A percentile compares a stretch with the other conserved stretches of the same genome.
These are phyloP conservation scores for Mythimna impura DNA, from an alignment of 2,888 invertebrate species.

Conservation along the genomic window DNA sequence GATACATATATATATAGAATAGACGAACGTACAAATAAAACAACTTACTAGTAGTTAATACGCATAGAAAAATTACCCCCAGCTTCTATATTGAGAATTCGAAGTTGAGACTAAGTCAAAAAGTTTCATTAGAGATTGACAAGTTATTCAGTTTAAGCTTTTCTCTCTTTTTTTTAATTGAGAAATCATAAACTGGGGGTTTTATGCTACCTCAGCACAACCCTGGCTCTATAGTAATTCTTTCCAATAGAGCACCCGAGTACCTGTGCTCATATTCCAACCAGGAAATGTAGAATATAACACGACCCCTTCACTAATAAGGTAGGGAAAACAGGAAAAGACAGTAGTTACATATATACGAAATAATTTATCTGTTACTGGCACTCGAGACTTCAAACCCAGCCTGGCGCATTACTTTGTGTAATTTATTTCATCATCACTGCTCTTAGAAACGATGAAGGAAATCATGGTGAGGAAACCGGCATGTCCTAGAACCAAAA, in stretches of 20 bases:
- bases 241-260: not conserved
- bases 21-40: too few relatives aligned
- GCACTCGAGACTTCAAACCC: not conserved
- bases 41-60: too few relatives aligned
- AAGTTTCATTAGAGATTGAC: not conserved
- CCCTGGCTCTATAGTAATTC: not conserved
- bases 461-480: too few relatives aligned
- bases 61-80: too few relatives aligned
- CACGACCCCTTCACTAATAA: constrained; percentile 12
- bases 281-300: constrained; percentile 7
- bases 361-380: constrained; percentile 19
- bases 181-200: not conserved
- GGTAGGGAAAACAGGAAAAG: constrained; percentile 9
- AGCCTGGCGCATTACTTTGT: too few relatives aligned
- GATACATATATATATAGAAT: too few relatives aligned
- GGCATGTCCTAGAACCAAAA: too few relatives aligned
- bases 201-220: not conserved
- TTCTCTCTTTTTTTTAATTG: too few relatives aligned
- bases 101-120: not conserved
- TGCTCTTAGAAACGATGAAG: too few relatives aligned
- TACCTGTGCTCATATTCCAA: not conserved
- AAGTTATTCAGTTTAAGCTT: too few relatives aligned
- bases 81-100: not conserved
- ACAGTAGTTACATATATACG: not conserved
- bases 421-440: too few relatives aligned